Percentiles rank a stretch among this genome's conserved stretches.
Conservation (phyloP, 2,113 vertebrate genomes). For the Neodontobutis hainanensis region DNA sequence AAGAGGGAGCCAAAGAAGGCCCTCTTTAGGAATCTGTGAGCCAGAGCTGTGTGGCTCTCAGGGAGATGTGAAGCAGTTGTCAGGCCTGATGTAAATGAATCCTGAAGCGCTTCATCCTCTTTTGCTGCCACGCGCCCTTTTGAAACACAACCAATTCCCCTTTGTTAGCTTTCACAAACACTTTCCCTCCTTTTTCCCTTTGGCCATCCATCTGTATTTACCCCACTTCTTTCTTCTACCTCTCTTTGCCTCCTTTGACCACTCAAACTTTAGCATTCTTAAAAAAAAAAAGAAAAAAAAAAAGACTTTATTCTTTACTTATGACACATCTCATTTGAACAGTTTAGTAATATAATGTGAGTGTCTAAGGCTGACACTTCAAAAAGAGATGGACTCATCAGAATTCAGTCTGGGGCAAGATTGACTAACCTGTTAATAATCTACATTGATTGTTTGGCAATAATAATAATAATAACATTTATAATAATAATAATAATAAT, state of each 20-base stretch:
- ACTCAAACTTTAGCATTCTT: constrained; percentile 39
- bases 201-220: constrained; percentile 48
- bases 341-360: neutral
- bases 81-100: constrained; percentile 86
- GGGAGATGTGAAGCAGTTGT: constrained; percentile 81
- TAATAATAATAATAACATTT: too few relatives aligned
- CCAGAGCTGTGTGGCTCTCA: constrained; percentile 70
- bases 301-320: constrained; percentile 17
- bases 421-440: neutral
- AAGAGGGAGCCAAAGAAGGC: constrained; percentile 57
- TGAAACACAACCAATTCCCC: constrained; percentile 72
- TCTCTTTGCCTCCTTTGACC: constrained; percentile 25
- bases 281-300: constrained; percentile 8
- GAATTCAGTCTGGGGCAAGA: constrained; percentile 26
- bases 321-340: constrained; percentile 47
- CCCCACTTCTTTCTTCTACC: constrained; percentile 32
- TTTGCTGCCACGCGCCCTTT: constrained; percentile 73
- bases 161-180: constrained; percentile 77
- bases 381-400: constrained; percentile 13
- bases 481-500: too few relatives aligned
- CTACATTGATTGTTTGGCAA: too few relatives aligned
- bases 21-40: constrained; percentile 77
- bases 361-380: constrained; percentile 16
- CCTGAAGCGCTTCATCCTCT: constrained; percentile 82
- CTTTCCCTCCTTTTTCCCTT: constrained; percentile 55